Evolutionary conservation across 2,797 vertebrate species (phyloP).

Genomic region (Hemitrygon akajei): DNA sequence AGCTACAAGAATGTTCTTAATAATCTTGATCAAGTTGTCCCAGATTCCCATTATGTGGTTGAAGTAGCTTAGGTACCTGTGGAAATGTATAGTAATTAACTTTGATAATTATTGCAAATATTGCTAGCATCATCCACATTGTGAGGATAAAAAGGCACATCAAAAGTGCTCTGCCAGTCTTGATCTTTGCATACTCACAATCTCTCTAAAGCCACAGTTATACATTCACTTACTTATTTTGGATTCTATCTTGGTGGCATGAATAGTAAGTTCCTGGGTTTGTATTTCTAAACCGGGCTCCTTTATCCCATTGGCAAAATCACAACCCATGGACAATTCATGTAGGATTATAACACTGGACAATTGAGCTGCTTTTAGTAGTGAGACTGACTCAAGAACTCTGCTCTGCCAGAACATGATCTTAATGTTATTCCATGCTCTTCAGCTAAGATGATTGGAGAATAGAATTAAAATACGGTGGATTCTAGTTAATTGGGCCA

Average conservation of each 20-base stretch:
- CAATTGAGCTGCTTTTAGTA: neutral
- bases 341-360: neutral
- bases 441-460: neutral
- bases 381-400: neutral
- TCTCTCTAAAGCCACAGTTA: neutral
- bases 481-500: no score
- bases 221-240: neutral
- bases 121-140: neutral
- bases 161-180: neutral
- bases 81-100: neutral
- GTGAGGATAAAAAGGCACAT: neutral
- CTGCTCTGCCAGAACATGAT: neutral
- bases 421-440: neutral
- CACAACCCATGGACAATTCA: neutral
- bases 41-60: neutral
- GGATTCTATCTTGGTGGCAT: neutral
- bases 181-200: neutral
- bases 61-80: neutral
- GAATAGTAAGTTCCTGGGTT: neutral
- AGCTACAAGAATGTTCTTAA: neutral
- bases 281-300: neutral
- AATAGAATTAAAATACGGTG: neutral
- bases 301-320: slow-evolving; percentile 3
- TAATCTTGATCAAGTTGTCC: neutral
- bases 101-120: neutral